Conservation (phyloP, 2,888 invertebrate genomes). For the Meiosimyza platycephala region DNA sequence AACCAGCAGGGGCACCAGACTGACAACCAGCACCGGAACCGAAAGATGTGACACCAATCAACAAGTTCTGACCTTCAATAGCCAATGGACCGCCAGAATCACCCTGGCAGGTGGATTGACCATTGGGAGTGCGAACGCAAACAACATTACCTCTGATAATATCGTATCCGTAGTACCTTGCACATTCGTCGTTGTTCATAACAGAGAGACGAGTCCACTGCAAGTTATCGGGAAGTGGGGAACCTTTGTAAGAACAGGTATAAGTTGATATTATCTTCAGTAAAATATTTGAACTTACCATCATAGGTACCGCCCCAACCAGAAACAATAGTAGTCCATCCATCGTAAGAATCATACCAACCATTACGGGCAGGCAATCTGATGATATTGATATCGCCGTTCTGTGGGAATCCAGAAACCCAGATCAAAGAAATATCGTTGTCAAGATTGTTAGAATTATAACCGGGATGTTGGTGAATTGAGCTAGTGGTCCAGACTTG, state of each 20-base stretch:
- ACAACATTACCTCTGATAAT: conserved; percentile 46
- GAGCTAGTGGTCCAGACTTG: too few relatives aligned
- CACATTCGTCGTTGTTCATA: conserved; percentile 58
- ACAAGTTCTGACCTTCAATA: conserved; percentile 26
- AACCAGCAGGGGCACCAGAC: conserved; percentile 49
- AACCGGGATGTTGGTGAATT: conserved; percentile 47
- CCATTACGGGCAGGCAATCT: conserved; percentile 47
- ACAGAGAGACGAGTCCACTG: conserved; percentile 57
- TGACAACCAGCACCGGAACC: conserved; percentile 48
- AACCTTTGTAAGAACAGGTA: conserved; percentile 3
- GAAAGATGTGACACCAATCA: conserved; percentile 56
- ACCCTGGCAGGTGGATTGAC: conserved; percentile 55
- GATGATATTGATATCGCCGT: conserved; percentile 48
- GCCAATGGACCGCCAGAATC: conserved; percentile 62
- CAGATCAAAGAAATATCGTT: conserved; percentile 56
- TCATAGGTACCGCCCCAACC: conserved; percentile 61
- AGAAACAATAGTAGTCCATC: conserved; percentile 52
- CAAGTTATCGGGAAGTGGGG: conserved; percentile 52
- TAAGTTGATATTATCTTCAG: neutral
- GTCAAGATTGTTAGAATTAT: conserved; percentile 47
- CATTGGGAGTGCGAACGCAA: conserved; percentile 53
- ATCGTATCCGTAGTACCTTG: conserved; percentile 43
- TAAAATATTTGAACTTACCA: neutral
- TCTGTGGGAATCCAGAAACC: conserved; percentile 48
- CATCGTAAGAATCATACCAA: conserved; percentile 47